Base-by-base conservation (phyloP, 2,888 invertebrate species). In the Caenorhabditis imperialis region DNA sequence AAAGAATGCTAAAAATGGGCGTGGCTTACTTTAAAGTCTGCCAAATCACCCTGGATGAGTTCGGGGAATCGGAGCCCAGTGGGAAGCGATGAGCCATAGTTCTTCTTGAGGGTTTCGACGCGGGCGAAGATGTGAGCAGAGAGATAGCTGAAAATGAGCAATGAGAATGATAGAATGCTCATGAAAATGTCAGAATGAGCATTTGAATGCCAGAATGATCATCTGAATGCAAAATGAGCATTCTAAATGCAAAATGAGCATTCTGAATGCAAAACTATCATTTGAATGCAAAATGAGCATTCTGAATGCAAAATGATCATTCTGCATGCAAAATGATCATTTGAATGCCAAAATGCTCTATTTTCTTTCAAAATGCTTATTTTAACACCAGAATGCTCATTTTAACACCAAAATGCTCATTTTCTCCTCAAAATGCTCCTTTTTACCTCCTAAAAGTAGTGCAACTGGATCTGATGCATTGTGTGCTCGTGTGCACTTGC, bases 381-480 rank as follows among this genome's bases (percentile, higher is more conserved):
- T n/a, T n/a, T n/a, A n/a, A n/a, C n/a, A n/a, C n/a, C n/a, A n/a
- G n/a, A n/a, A n/a, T n/a, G n/a, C n/a, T n/a, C n/a, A n/a, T n/a
- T n/a, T n/a, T n/a, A n/a, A n/a, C n/a, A n/a, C n/a, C n/a, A n/a
- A n/a, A n/a, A n/a, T n/a, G n/a, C n/a, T n/a, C 30, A 30, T 6
- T 30, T 10, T 30, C 7, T 55, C 20, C 37, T 6, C 10, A 16
- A 53, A 40, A 30, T 7, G n/a, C n/a, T n/a, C n/a, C n/a, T n/a
- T n/a, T 12, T 18, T 25, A 84, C 81, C 74, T 92, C 85, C 94
- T 93, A 1, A 96, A 91, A 0, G 96, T 94, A 7, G 93, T 93
- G 85, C 94, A 94, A 0, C 95, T 95, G 88, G 96, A 95, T 0
- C 95, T 90, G 0, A 95, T 94, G 58, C 94, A 93, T 90, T 96